Evolutionary conservation across 1,140 invertebrate species (phyloP).

Genomic region (Ctenoplectra terminalis): DNA sequence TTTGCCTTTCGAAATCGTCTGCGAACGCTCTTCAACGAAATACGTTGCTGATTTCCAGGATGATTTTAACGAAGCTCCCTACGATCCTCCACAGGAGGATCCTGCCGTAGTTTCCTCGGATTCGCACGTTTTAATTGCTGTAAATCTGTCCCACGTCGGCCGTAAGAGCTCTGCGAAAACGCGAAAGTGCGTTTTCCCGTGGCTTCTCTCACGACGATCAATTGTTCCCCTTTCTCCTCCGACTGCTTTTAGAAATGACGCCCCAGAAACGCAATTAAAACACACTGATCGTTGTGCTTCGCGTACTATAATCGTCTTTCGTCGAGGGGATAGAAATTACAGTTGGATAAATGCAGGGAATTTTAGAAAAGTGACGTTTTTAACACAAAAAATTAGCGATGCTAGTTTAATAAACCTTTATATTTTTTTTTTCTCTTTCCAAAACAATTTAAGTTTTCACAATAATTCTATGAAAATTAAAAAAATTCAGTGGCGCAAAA

Average conservation of each 20-base stretch:
- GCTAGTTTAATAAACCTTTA: no score
- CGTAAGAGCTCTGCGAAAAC: conserved; percentile 14
- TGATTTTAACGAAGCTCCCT: neutral
- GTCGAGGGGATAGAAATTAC: no score
- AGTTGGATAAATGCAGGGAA: no score
- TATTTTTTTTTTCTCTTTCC: no score
- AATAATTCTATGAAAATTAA: no score
- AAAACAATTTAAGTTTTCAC: no score
- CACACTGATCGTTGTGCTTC: neutral
- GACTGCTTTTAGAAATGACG: neutral
- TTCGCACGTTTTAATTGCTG: conserved; percentile 41
- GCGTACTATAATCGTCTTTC: neutral
- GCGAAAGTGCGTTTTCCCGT: conserved; percentile 28
- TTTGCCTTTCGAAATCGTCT: neutral
- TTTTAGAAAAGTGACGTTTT: no score
- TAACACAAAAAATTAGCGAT: no score
- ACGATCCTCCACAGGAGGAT: neutral
- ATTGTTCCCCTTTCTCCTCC: conserved; percentile 1
- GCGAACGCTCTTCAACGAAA: neutral
- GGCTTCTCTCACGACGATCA: conserved; percentile 23
- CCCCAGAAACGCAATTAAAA: conserved; percentile 28
- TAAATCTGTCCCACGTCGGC: conserved; percentile 35
- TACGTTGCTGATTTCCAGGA: neutral
- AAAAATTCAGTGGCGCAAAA: no score
- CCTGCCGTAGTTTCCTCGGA: neutral